A percentile compares a stretch with the other conserved stretches of the same genome.
phyloP scores from a whole-genome alignment of 2,797 vertebrate genomes.

The Discoglossus pictus region DNA sequence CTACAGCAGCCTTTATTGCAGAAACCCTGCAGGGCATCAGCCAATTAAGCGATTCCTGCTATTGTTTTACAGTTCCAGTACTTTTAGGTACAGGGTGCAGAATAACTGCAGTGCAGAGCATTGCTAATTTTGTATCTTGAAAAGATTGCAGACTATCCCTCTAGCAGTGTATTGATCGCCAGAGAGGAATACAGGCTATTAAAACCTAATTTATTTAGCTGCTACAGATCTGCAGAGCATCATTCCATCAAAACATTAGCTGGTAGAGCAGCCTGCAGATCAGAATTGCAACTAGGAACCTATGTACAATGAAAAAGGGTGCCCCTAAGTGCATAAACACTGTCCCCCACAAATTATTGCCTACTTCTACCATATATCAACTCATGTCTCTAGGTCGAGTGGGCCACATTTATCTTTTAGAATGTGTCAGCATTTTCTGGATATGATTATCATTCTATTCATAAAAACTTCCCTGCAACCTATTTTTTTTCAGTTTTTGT shows the following conservation, averaged over 20 bases:
- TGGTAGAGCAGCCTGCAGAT: constrained; percentile 20
- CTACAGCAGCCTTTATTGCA: not conserved
- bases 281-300: too few relatives aligned
- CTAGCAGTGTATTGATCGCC: constrained; percentile 9
- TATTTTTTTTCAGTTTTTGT: too few relatives aligned
- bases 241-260: constrained; percentile 31
- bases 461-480: too few relatives aligned
- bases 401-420: too few relatives aligned
- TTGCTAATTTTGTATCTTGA: not conserved
- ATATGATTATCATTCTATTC: too few relatives aligned
- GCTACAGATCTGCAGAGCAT: constrained; percentile 17
- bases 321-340: too few relatives aligned
- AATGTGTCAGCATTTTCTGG: too few relatives aligned
- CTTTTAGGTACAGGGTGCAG: not conserved
- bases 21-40: not conserved
- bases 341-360: too few relatives aligned
- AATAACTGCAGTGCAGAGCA: constrained; percentile 32
- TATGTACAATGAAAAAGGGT: too few relatives aligned
- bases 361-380: too few relatives aligned
- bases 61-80: not conserved
- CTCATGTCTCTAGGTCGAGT: too few relatives aligned
- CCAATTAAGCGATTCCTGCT: not conserved
- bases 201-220: constrained; percentile 8
- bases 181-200: constrained; percentile 17
- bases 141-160: constrained; percentile 8